Evolutionary conservation across 2,113 vertebrate species (phyloP), one percentile per base, ranked within the genome.

Genomic region (Eulacestoma nigropectus): DNA sequence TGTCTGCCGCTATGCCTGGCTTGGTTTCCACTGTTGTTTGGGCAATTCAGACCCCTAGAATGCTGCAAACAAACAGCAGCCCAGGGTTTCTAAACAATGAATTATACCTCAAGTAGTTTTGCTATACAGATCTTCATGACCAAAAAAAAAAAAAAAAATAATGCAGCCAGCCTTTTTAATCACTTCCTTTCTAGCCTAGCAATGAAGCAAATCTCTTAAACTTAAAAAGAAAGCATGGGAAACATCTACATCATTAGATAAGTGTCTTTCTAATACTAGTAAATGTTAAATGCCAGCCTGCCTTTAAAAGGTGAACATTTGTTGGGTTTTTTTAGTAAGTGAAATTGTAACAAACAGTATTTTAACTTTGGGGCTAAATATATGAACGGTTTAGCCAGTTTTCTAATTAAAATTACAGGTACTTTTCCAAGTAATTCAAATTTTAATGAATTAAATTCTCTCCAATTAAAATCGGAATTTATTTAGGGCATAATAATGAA

Each of bases 1-100:
- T 98, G 97, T 96, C 97, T 97, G 96, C 97, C 97, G 97, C 97
- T 96, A 92, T 97, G 96, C 97, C 97, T 98, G 96, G 87, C 89
- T 98, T 97, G 96, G 96, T 98, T 98, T 97, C 97, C 96, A 97
- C 60, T 94, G 89, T 94, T 97, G 96, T 97, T 97, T 60, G 95
- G 93, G 93, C 97, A 97, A 98, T 92, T 96, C 72, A 96, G 94
- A 95, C 86, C 89, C 88, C 90, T 95, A 95, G 93, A 95, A 97
- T 35, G 75, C 89, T 92, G 89, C 91, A 84, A 95, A 94, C 75
- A 84, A 95, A 93, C 69, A 95, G 72, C 72, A 94, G 91, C 93
- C 46, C 78, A 56, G 35, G 52, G 65, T 96, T 97, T 93, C 84
- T 86, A 96, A 95, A 93, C 75, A 89, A 92, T 69, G 81, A 96